phyloP scores from a whole-genome alignment of 1,140 invertebrate genomes.

The Branchinecta lindahli region DNA sequence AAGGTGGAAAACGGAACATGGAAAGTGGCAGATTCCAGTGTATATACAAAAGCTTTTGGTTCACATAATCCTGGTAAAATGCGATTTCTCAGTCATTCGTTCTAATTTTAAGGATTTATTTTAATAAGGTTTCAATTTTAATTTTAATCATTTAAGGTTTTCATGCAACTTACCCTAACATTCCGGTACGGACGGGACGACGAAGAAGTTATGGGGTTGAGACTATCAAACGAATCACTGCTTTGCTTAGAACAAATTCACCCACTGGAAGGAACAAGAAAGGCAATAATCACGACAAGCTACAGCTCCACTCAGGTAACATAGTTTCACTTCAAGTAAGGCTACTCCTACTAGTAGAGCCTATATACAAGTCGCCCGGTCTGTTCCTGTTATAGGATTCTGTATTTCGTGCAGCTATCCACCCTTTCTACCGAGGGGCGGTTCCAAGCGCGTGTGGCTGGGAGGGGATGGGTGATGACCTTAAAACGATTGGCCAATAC shows the following conservation, averaged over 20 bases:
- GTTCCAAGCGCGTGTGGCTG: no score
- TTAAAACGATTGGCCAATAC: no score
- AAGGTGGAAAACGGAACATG: no score
- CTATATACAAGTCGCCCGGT: not conserved
- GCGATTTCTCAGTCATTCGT: no score
- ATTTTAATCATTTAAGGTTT: conserved; percentile 37
- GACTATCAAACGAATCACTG: conserved; percentile 78
- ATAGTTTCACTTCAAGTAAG: not conserved
- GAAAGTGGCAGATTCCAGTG: no score
- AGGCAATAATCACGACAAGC: conserved; percentile 27
- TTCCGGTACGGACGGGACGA: conserved; percentile 80
- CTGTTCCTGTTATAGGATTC: not conserved
- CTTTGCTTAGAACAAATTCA: conserved; percentile 71
- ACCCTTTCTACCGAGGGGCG: not conserved
- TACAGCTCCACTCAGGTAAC: conserved; percentile 56
- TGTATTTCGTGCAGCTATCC: not conserved
- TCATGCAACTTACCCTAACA: conserved; percentile 64
- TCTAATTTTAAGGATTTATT: no score
- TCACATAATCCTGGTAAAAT: no score
- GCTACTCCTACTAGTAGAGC: not conserved
- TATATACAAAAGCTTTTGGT: no score
- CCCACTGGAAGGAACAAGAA: conserved; percentile 37
- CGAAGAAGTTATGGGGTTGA: conserved; percentile 79
- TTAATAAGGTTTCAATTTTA: no score
- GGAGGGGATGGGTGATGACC: no score